A percentile compares a stretch with the other conserved stretches of the same genome.
phyloP scores from a whole-genome alignment of 2,888 invertebrate species.

The Aphidius colemani region DNA sequence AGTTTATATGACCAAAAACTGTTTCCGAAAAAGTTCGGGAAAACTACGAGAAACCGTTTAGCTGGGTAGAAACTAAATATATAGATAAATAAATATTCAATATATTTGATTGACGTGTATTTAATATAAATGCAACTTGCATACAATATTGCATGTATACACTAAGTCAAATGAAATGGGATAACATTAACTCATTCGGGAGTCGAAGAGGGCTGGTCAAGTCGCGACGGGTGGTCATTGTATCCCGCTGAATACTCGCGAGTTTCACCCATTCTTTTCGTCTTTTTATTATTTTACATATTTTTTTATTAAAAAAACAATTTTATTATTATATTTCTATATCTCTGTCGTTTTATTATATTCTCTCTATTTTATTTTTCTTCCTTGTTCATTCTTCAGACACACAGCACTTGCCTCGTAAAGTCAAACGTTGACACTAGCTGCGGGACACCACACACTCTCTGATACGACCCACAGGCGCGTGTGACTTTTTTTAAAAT shows the following conservation, averaged over 20 bases:
- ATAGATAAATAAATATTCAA: too few relatives aligned
- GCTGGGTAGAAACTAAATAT: too few relatives aligned
- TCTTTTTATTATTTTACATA: conserved; percentile 7
- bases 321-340: not conserved
- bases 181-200: conserved; percentile 57
- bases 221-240: conserved; percentile 57
- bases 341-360: conserved; percentile 11
- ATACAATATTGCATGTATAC: conserved; percentile 12
- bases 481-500: conserved; percentile 25
- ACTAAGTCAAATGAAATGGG: conserved; percentile 43
- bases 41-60: too few relatives aligned
- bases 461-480: conserved; percentile 25
- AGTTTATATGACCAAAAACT: too few relatives aligned
- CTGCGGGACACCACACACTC: conserved; percentile 46
- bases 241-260: conserved; percentile 49
- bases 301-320: not conserved
- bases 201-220: conserved; percentile 53
- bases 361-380: conserved; percentile 40
- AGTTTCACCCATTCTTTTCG: conserved; percentile 35
- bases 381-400: conserved; percentile 33
- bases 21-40: too few relatives aligned
- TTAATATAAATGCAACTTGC: conserved; percentile 56
- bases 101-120: conserved; percentile 54
- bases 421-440: conserved; percentile 59
- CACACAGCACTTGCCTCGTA: conserved; percentile 53